Evolutionary conservation across 2,113 vertebrate species (phyloP).

Genomic region (Porphyrio hochstetteri): DNA sequence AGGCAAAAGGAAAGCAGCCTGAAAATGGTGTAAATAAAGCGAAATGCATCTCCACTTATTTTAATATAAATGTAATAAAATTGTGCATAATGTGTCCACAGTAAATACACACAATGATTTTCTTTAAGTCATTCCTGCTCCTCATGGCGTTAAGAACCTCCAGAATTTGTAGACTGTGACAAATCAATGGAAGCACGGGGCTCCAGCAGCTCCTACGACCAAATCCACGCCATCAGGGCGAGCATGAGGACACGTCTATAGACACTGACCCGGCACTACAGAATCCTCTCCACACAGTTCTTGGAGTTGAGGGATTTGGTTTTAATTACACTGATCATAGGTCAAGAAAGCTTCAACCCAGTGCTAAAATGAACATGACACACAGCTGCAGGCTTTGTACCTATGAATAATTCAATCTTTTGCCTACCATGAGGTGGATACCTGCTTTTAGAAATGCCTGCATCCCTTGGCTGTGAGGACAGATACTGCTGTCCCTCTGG

Average conservation of each 20-base stretch:
- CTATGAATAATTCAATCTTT: neutral
- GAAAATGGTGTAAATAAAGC: constrained; percentile 60
- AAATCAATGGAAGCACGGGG: neutral
- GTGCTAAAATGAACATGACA: neutral
- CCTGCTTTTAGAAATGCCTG: neutral
- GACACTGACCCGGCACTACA: neutral
- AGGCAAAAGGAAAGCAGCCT: constrained; percentile 63
- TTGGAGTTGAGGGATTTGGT: neutral
- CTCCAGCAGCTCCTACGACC: neutral
- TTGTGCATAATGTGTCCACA: constrained; percentile 7
- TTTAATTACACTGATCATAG: constrained; percentile 4
- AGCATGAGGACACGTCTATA: neutral
- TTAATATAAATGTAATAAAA: constrained; percentile 41
- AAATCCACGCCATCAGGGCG: neutral
- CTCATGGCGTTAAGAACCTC: neutral
- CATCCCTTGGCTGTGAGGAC: neutral
- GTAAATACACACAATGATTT: neutral
- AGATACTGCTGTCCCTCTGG: neutral
- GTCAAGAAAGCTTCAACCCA: neutral
- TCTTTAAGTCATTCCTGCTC: neutral
- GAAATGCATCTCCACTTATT: constrained; percentile 48
- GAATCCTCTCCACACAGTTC: constrained; percentile 11
- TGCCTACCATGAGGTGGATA: neutral
- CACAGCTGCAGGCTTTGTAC: neutral
- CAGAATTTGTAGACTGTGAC: neutral